Evolutionary conservation across 37 sponge, comb jelly and placozoan genomes (phyloP).

Genomic region (Aplysina aerophoba): DNA sequence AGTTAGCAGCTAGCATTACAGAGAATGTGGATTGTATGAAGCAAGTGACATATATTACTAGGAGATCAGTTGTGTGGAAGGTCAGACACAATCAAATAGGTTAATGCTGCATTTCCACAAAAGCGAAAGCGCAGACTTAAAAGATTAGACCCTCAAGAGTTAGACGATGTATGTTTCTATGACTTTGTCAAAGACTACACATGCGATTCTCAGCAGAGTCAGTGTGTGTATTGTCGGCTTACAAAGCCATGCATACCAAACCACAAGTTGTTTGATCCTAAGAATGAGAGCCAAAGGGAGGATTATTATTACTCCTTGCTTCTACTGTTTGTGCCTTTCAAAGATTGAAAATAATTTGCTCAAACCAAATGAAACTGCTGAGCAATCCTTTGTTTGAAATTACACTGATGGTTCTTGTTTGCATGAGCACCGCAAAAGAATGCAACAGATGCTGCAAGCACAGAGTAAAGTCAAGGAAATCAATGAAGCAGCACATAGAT

Average conservation of each 20-base stretch:
- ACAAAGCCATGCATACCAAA: conserved; percentile 16
- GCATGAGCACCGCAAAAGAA: conserved; percentile 10
- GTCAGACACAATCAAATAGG: conserved; percentile 36
- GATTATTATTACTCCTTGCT: no score
- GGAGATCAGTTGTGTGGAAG: conserved; percentile 22
- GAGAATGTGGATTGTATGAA: not conserved
- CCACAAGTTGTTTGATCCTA: no score
- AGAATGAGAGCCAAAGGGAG: conserved; percentile 17
- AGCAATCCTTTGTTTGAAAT: conserved; percentile 22
- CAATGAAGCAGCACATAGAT: not conserved
- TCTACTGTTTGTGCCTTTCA: no score
- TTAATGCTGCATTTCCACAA: conserved; percentile 28
- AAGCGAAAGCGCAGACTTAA: no score
- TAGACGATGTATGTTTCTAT: no score
- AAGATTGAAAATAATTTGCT: no score
- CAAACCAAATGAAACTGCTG: conserved; percentile 15
- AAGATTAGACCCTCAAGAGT: no score
- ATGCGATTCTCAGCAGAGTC: no score
- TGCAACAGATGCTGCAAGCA: not conserved
- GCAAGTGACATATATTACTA: conserved; percentile 20
- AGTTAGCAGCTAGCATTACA: not conserved
- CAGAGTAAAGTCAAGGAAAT: not conserved
- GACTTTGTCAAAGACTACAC: not conserved
- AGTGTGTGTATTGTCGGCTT: conserved; percentile 3
- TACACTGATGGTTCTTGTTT: not conserved